A percentile compares a stretch with the other conserved stretches of the same genome.
These are phyloP conservation scores for Garra rufa DNA, from an alignment of 2,113 vertebrate genomes.

Conservation along the genomic window DNA sequence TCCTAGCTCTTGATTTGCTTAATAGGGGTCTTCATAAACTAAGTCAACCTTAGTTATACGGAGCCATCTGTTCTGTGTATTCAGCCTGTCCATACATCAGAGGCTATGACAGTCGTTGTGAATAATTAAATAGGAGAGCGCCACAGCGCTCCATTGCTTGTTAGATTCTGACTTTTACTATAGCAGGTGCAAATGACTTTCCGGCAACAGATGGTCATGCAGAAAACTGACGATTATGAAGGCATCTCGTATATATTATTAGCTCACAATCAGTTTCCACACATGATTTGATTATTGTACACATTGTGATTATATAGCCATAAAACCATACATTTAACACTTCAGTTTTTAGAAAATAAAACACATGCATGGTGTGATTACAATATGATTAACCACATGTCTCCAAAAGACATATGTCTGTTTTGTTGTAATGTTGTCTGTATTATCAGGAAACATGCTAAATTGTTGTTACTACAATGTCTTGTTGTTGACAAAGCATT, in stretches of 20 bases:
- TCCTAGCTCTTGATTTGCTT: not conserved
- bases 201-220: slow-evolving; percentile 71
- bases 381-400: not conserved
- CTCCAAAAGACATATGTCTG: not conserved
- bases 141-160: not conserved
- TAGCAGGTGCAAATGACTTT: slow-evolving; percentile 66
- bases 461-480: not conserved
- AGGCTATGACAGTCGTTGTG: slow-evolving; percentile 19
- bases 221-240: slow-evolving; percentile 57
- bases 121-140: not conserved
- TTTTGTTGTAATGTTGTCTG: not conserved
- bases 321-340: slow-evolving; percentile 21
- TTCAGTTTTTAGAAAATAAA: not conserved
- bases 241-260: slow-evolving; percentile 61
- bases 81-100: slow-evolving; percentile 6
- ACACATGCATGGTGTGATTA: not conserved
- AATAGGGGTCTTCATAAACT: not conserved
- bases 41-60: not conserved
- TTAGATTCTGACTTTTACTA: slow-evolving; percentile 16
- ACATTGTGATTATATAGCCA: not conserved
- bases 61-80: slow-evolving; percentile 25
- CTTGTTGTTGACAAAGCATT: not conserved
- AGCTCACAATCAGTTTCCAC: slow-evolving; percentile 51
- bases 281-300: slow-evolving; percentile 39
- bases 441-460: not conserved